phyloP scores from a whole-genome alignment of 2,888 invertebrate genomes.

The Harpagoxenus sublaevis region DNA sequence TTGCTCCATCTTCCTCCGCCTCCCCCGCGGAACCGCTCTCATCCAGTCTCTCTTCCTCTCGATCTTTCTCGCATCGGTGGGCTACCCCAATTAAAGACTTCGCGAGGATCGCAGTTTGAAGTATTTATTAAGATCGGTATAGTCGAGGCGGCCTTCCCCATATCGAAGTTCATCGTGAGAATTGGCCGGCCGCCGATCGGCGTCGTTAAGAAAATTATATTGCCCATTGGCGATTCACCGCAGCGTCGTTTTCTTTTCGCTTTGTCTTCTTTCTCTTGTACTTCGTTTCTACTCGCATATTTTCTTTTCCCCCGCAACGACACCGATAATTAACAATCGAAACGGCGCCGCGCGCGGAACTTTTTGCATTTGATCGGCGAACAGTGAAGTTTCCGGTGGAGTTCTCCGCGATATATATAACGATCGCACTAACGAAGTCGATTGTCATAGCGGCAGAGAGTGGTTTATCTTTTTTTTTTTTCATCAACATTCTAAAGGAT shows the following conservation, averaged over 20 bases:
- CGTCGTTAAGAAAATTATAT: slow-evolving; percentile 55
- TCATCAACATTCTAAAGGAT: slow-evolving; percentile 31
- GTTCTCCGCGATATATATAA: slow-evolving; percentile 24
- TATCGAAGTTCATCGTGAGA: slow-evolving; percentile 57
- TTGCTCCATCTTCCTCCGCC: neutral
- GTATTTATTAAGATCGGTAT: slow-evolving; percentile 57
- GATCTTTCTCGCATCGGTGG: slow-evolving; percentile 33
- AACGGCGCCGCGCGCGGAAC: slow-evolving; percentile 21
- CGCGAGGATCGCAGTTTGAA: slow-evolving; percentile 29
- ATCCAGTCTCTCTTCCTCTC: neutral
- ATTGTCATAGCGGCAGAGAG: slow-evolving; percentile 32
- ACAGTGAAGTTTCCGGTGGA: slow-evolving; percentile 29
- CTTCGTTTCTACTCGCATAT: neutral
- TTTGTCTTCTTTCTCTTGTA: neutral
- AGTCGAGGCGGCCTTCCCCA: slow-evolving; percentile 43
- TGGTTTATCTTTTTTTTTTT: slow-evolving; percentile 48
- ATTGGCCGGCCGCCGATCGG: slow-evolving; percentile 43
- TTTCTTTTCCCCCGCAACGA: slow-evolving; percentile 12
- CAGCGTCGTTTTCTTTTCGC: slow-evolving; percentile 43
- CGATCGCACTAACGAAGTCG: slow-evolving; percentile 50
- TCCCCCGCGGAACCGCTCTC: neutral
- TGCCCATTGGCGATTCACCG: slow-evolving; percentile 50
- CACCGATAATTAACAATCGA: slow-evolving; percentile 56
- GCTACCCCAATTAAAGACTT: slow-evolving; percentile 43
- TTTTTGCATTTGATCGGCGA: slow-evolving; percentile 17